Base-by-base conservation (phyloP, 92 coral and sea anemone species). In the Epizoanthus ramosus region DNA sequence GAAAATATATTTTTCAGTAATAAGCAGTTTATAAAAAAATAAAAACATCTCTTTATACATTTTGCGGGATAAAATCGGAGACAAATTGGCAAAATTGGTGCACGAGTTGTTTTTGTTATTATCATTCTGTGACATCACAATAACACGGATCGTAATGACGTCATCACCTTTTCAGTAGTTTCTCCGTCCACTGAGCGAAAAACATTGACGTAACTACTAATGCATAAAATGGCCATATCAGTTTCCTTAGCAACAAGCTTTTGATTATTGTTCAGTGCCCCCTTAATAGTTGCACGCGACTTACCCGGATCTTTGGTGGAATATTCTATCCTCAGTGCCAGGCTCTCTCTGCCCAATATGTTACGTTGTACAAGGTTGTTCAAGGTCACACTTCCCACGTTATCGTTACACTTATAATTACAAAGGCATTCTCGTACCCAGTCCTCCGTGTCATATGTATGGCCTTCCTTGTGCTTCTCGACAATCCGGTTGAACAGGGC, bases 351-450 rank as follows among this genome's bases (percentile, higher is more conserved):
- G 33, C 63, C 85, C 79, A 90, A 41, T 18, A 90, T 87, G 47
- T 81, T 86, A 7, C 72, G 52, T 50, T 67, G 81, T 19, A 90
- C 93, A 53, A 90, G 80, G 80, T 90, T 90, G 61, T 87, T 85
- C 45, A 90, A 86, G 12, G 91, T 79, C 17, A 90, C 83, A 18
- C 89, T 83, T 22, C 91, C 84, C 31, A 85, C 87, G 71, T 87
- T 87, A 56, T 64, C 65, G 6, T 76, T 85, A 12, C 21, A 65
- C 39, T 83, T 21, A 52, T 63, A 77, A 25, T 71, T 14, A 4
- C 80, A 77, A 50, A 90, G 65, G 33, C 86, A 85, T n/a, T 87
- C 91, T 77, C 87, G 83, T 57, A 87, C 85, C 85, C 87, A 90
- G 57, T 80, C 81, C 47, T 75, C 84, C 14, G 87, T 60, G 52